These are phyloP conservation scores for Threskiornis aethiopicus DNA, from an alignment of 2,797 vertebrate genomes.

Conservation along the genomic window DNA sequence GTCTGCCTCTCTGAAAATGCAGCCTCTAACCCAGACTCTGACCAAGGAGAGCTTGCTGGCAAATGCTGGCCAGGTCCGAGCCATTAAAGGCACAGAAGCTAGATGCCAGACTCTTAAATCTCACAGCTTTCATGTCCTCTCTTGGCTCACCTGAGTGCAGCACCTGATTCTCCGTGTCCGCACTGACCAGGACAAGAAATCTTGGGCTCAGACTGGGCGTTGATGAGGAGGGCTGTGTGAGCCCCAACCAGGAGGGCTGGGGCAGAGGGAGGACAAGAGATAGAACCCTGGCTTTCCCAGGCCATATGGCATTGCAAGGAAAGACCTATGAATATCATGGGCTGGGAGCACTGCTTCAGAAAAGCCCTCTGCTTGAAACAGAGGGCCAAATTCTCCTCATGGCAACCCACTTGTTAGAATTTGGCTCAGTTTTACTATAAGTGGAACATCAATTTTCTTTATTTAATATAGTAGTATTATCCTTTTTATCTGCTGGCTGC, in stretches of 20 bases:
- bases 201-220: not conserved
- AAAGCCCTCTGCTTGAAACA: not conserved
- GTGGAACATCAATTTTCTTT: not conserved
- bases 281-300: not conserved
- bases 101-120: not conserved
- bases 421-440: not conserved
- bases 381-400: not conserved
- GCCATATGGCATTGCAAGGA: not conserved
- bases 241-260: rapidly evolving
- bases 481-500: not conserved
- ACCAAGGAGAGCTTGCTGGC: not conserved
- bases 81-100: not conserved
- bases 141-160: not conserved
- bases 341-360: not conserved
- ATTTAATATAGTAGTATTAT: not conserved
- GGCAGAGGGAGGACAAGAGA: not conserved
- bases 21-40: not conserved
- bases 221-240: not conserved
- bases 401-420: not conserved
- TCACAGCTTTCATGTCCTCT: not conserved
- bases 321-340: not conserved
- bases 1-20: not conserved
- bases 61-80: not conserved
- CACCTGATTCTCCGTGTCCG: not conserved
- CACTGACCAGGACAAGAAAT: not conserved